These are phyloP conservation scores for Diachasma alloeum DNA, from an alignment of 1,140 invertebrate species.

Conservation along the genomic window DNA sequence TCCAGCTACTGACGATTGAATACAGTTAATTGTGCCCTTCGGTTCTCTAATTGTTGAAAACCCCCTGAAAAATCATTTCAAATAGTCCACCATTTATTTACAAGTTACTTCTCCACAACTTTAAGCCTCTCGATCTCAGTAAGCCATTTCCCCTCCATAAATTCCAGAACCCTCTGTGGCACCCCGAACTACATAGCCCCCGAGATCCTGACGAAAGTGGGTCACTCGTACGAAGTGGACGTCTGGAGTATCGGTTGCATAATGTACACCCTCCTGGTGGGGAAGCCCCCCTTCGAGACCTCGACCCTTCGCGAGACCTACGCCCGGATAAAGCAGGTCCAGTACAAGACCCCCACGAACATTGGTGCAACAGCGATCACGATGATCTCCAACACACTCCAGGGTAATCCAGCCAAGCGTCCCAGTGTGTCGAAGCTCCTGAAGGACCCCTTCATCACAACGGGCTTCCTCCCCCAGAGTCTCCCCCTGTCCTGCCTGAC, in stretches of 20 bases:
- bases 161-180: constrained; percentile 83
- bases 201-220: constrained; percentile 92
- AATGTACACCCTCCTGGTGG: constrained; percentile 93
- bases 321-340: constrained; percentile 89
- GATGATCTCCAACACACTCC: constrained; percentile 87
- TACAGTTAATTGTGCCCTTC: too few species aligned
- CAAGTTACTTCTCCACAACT: too few species aligned
- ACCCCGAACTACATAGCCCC: constrained; percentile 99
- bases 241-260: constrained; percentile 97
- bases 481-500: constrained; percentile 90
- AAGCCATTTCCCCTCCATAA: too few species aligned
- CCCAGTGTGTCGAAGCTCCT: constrained; percentile 81
- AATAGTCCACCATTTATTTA: too few species aligned
- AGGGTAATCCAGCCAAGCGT: constrained; percentile 81
- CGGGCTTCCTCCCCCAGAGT: constrained; percentile 79
- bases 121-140: too few species aligned
- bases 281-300: constrained; percentile 96
- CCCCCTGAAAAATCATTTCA: too few species aligned
- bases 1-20: too few species aligned
- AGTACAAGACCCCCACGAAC: constrained; percentile 84
- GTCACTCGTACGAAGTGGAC: constrained; percentile 96
- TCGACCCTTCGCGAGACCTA: constrained; percentile 90
- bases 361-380: constrained; percentile 76
- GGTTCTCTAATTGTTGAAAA: too few species aligned
- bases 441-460: constrained; percentile 76